Conservation (phyloP, 1,140 invertebrate genomes). For the Camponotus floridanus region DNA sequence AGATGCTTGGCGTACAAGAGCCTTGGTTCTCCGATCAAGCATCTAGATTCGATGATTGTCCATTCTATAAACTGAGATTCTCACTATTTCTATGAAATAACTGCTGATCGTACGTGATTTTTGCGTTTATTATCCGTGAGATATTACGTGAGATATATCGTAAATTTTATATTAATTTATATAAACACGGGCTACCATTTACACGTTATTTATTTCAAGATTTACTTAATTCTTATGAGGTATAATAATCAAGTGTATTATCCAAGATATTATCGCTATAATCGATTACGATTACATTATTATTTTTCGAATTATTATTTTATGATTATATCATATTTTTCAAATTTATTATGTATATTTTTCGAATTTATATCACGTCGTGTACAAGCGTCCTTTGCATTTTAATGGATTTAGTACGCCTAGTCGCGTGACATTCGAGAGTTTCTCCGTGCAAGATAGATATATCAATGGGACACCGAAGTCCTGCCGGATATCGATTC, state of each 20-base stretch:
- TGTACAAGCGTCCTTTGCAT: background rate
- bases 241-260: background rate
- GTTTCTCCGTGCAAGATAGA: slow-evolving; percentile 23
- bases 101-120: background rate
- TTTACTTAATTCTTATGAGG: background rate
- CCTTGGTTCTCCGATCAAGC: background rate
- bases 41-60: background rate
- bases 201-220: background rate
- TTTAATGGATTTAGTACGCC: background rate
- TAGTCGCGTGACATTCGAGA: background rate
- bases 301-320: background rate
- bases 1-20: background rate
- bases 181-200: background rate
- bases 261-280: background rate
- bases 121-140: background rate
- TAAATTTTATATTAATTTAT: slow-evolving; percentile 8
- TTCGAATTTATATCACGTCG: background rate
- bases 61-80: background rate
- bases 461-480: slow-evolving; percentile 23
- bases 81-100: too few relatives aligned
- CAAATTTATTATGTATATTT: too few relatives aligned
- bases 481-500: slow-evolving; percentile 38
- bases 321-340: background rate
- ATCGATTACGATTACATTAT: background rate
- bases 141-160: background rate